Evolutionary conservation across 2,113 vertebrate genomes (phyloP).

Genomic region (Daboia siamensis): DNA sequence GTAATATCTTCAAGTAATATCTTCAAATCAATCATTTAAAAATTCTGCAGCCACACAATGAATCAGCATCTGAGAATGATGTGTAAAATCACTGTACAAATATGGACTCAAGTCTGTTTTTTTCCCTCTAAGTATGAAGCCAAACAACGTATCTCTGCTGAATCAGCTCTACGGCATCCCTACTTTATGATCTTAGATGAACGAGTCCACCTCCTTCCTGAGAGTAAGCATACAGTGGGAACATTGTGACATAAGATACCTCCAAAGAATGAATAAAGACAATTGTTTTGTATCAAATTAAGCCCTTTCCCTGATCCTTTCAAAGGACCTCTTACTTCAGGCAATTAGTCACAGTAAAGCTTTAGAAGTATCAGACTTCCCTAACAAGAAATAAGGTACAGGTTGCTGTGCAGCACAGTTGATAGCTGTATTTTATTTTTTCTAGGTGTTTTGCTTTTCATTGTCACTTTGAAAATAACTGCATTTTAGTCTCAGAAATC

Average conservation of each 20-base stretch:
- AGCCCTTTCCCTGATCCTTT: background rate
- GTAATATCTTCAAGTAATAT: background rate
- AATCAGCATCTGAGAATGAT: background rate
- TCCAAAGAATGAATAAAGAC: background rate
- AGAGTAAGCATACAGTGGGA: constrained; percentile 79
- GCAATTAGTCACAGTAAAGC: background rate
- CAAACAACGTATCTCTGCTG: constrained; percentile 79
- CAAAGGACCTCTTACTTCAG: background rate
- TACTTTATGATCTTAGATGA: constrained; percentile 90
- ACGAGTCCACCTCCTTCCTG: constrained; percentile 81
- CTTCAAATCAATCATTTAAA: background rate
- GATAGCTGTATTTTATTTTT: background rate
- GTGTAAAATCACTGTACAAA: background rate
- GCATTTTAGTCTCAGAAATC: background rate
- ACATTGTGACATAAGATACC: background rate
- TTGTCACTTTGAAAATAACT: background rate
- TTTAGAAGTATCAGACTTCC: background rate
- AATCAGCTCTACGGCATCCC: constrained; percentile 78
- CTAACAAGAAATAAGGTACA: background rate
- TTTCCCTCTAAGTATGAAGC: constrained; percentile 81
- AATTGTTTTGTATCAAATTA: background rate
- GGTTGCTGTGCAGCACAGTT: background rate
- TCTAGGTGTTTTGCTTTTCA: background rate
- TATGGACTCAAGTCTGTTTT: fast-evolving
- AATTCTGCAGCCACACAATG: background rate